A percentile compares a stretch with the other conserved stretches of the same genome.
Conservation (phyloP, 2,113 vertebrate species). For the Phylloscopus trochilus region DNA sequence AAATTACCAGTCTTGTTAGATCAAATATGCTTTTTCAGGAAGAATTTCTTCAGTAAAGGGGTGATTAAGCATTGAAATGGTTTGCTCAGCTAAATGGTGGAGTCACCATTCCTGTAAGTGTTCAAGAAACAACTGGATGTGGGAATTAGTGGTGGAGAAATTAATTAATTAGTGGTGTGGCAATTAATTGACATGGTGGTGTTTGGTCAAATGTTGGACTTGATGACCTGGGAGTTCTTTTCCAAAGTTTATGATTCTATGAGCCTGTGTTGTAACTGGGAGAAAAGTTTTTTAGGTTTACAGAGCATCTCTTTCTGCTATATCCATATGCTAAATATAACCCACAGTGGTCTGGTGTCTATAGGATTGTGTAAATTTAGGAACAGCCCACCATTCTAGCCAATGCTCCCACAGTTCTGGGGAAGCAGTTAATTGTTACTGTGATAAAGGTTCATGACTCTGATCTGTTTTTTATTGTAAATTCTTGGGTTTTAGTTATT, state of each 20-base stretch:
- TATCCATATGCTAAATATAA: fast-evolving
- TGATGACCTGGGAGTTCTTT: neutral
- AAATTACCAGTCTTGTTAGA: neutral
- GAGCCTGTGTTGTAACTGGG: neutral
- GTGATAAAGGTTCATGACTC: neutral
- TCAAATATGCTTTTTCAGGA: neutral
- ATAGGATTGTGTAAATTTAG: neutral
- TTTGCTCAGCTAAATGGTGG: neutral
- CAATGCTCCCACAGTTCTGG: neutral
- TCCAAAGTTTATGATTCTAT: neutral
- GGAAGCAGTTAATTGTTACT: neutral
- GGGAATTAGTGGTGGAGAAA: neutral
- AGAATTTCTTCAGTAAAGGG: neutral
- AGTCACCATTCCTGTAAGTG: neutral
- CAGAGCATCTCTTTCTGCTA: neutral
- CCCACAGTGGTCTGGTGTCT: neutral
- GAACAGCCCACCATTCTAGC: neutral
- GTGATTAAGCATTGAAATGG: neutral
- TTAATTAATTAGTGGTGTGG: too few relatives aligned
- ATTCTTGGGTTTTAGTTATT: neutral
- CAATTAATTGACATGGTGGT: neutral
- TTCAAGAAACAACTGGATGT: neutral
- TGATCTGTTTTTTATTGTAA: neutral
- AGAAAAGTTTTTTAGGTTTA: neutral
- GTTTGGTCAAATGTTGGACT: neutral